phyloP scores from a whole-genome alignment of 2,113 vertebrate genomes.

The Cephalopholis sonnerati region DNA sequence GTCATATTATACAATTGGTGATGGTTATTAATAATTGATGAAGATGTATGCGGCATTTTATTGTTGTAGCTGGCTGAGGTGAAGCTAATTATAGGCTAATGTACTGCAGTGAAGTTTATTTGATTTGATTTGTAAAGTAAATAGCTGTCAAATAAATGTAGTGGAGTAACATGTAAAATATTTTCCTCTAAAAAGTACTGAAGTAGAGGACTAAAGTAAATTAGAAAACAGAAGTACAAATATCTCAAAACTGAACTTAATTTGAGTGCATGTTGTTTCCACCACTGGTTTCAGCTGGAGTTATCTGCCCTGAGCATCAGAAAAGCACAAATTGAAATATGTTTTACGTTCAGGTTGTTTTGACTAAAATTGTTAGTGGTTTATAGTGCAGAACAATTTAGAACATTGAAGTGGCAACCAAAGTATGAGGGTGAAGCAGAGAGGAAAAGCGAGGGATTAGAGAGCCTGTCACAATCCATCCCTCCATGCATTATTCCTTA shows the following conservation, averaged over 20 bases:
- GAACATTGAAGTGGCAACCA: slow-evolving; percentile 12
- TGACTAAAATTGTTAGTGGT: background rate
- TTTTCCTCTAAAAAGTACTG: background rate
- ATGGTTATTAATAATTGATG: background rate
- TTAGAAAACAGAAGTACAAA: background rate
- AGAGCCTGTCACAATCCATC: slow-evolving; percentile 72
- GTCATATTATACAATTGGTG: background rate
- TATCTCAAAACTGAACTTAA: background rate
- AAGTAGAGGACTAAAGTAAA: background rate
- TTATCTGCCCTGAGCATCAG: background rate
- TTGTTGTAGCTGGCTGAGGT: background rate
- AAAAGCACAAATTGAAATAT: background rate
- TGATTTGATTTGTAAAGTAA: background rate
- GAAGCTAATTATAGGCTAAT: background rate
- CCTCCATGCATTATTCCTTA: slow-evolving; percentile 61
- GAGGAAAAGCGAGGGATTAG: slow-evolving; percentile 60
- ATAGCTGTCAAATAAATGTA: background rate
- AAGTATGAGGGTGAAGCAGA: slow-evolving; percentile 21
- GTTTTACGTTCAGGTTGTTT: background rate
- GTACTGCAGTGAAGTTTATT: background rate
- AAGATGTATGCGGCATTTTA: background rate
- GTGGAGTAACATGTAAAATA: background rate
- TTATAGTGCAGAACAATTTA: slow-evolving; percentile 17
- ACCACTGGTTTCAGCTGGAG: background rate
- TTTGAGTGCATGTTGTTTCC: background rate